Evolutionary conservation across 2,888 invertebrate genomes (phyloP), one percentile per base, ranked within the genome.

Genomic region (Lamellibrachia columna): DNA sequence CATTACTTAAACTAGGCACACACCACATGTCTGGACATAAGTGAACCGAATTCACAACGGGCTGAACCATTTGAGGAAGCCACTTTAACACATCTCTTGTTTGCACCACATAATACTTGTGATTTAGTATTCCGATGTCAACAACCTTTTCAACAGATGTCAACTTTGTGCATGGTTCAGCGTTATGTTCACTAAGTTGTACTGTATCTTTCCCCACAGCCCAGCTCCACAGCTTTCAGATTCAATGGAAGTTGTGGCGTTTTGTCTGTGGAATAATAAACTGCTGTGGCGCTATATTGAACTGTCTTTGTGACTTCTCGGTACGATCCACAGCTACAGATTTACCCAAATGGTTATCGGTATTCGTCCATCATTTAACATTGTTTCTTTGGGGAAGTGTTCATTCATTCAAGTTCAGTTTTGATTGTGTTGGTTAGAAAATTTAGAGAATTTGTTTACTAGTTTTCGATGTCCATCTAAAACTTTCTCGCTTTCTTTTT

Each of bases 231-330:
- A 75, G n/a, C 75, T 75, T 75, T 75, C 75, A 75, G 75, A 6
- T 75, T 22, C 75, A 6, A n/a, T 75, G 22, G 1, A 6, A 75
- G 75, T 22, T 75, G 75, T 75, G 75, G 75, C 75, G 75, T 75
- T 75, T 75, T 15, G 75, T 75, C 75, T 75, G 75, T 75, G 75
- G 75, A 22, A 75, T 22, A 75, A 75, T 22, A 75, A 75, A 22
- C 75, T 75, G 75, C 22, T 75, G 75, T 75, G 75, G 75, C 75
- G 75, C 75, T 22, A 75, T 75, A 75, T 75, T 75, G 75, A 75
- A 15, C 75, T 75, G 91, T 91, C 91, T 52, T 40, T 52, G 52
- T 91, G 91, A 91, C 53, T 58, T 58, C 58, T 58, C 58, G 15
- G 58, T 58, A 58, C 58, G 58, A 58, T 58, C 58, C 58, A 8